phyloP scores from a whole-genome alignment of 2,113 vertebrate genomes.

The Dendrocopos noguchii region DNA sequence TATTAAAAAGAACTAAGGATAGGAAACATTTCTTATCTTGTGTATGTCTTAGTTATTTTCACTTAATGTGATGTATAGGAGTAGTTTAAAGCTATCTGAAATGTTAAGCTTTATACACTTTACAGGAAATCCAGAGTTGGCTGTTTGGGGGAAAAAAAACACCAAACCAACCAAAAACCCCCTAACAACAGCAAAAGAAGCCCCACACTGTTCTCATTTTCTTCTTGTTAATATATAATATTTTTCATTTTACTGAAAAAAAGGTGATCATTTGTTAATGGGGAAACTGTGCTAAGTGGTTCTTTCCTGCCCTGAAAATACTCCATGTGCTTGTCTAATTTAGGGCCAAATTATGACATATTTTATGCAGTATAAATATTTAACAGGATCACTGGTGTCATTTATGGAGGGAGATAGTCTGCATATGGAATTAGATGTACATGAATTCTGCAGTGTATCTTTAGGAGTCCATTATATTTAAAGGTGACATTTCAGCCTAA shows the following conservation, averaged over 20 bases:
- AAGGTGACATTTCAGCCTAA: background rate
- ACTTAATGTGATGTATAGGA: no score
- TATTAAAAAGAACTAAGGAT: background rate
- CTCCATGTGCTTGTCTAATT: background rate
- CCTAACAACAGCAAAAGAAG: background rate
- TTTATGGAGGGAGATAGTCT: background rate
- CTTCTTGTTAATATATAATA: background rate
- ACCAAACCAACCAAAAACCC: background rate
- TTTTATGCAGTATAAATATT: background rate
- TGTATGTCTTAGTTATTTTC: background rate
- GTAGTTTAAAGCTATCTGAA: background rate
- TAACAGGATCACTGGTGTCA: background rate
- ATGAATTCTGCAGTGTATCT: background rate
- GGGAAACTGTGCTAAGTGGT: background rate
- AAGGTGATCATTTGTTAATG: background rate
- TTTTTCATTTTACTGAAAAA: background rate
- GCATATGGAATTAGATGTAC: background rate
- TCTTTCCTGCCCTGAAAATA: background rate
- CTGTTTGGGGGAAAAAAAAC: background rate
- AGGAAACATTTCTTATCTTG: background rate
- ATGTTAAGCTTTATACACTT: background rate
- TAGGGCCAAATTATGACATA: background rate
- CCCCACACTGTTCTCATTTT: background rate
- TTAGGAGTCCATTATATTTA: background rate
- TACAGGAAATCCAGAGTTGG: background rate